Percentiles rank a stretch among this genome's conserved stretches.
These are phyloP conservation scores for Pardosa pseudoannulata DNA, from an alignment of 2,888 invertebrate genomes.

Conservation along the genomic window DNA sequence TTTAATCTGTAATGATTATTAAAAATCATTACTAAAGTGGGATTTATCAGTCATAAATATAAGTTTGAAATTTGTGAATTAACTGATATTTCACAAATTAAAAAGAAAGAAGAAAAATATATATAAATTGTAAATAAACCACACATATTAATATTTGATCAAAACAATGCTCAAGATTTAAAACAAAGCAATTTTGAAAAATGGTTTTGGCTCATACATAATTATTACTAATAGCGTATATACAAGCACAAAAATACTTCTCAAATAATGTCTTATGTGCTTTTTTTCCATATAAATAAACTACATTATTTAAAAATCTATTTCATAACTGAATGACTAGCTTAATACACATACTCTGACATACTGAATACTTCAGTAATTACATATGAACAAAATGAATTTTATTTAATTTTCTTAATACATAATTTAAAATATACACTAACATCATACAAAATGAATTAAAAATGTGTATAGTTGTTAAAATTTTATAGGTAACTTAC, in stretches of 20 bases:
- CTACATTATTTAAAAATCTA: neutral
- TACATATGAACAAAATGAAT: neutral
- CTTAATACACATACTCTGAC: neutral
- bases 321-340: constrained; percentile 2
- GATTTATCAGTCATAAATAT: no score
- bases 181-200: neutral
- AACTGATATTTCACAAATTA: no score
- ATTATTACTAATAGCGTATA: neutral
- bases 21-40: no score
- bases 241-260: neutral
- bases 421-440: constrained; percentile 15
- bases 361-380: neutral
- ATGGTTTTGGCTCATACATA: neutral
- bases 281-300: neutral
- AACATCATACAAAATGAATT: no score
- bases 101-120: no score
- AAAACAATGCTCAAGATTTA: neutral
- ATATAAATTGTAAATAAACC: neutral
- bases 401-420: constrained; percentile 9
- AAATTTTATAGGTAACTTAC: no score
- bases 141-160: neutral
- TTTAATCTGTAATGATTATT: no score
- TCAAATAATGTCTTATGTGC: neutral
- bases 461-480: no score
- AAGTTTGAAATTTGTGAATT: no score